Conservation (phyloP, 1,140 invertebrate genomes). For the Scylla paramamosain region DNA sequence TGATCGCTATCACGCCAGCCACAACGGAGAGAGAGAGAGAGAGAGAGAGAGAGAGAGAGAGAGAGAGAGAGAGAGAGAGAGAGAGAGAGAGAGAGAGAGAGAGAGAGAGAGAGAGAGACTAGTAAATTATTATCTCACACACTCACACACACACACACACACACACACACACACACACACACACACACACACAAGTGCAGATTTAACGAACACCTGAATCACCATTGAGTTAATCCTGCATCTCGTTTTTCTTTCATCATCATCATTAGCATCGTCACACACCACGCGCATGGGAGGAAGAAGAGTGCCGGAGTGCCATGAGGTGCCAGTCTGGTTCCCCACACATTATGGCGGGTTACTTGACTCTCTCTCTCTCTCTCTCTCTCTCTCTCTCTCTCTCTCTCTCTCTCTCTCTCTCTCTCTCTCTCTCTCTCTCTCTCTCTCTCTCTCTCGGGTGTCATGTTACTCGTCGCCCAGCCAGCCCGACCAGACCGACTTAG, state of each 20-base stretch:
- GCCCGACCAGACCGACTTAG: neutral
- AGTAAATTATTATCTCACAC: too few species aligned
- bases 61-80: neutral
- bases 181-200: neutral
- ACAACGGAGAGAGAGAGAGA: neutral
- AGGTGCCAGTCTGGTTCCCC: conserved; percentile 53
- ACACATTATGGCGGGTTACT: neutral
- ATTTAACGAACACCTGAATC: neutral
- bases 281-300: neutral
- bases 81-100: conserved; percentile 38
- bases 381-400: too few species aligned
- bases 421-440: conserved; percentile 30
- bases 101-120: neutral
- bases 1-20: neutral
- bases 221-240: neutral
- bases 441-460: conserved; percentile 21
- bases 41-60: conserved; percentile 39
- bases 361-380: neutral
- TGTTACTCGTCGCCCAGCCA: neutral
- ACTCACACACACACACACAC: conserved; percentile 32
- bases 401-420: conserved; percentile 37
- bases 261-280: neutral
- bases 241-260: neutral
- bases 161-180: conserved; percentile 35
- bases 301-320: conserved; percentile 43